These are phyloP conservation scores for Phyllostomus hastatus DNA, from an alignment of 2,113 vertebrate species.

Conservation along the genomic window DNA sequence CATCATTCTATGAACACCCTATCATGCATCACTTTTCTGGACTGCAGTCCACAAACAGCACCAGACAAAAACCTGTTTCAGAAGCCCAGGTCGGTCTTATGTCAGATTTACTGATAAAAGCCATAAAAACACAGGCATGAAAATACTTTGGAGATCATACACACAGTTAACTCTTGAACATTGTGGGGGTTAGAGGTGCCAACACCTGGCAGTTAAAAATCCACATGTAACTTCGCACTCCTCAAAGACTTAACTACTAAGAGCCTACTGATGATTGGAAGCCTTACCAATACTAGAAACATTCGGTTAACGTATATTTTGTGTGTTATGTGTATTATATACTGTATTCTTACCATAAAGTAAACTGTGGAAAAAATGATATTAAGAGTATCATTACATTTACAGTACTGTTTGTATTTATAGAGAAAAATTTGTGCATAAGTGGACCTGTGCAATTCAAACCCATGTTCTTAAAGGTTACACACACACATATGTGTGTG, in stretches of 20 bases:
- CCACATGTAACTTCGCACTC: background rate
- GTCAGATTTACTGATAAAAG: background rate
- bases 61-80: background rate
- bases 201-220: background rate
- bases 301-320: background rate
- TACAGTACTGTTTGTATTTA: background rate
- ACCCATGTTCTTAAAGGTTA: background rate
- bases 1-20: background rate
- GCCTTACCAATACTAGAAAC: background rate
- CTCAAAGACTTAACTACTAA: no score
- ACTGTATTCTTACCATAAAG: background rate
- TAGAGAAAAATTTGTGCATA: background rate
- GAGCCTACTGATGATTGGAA: background rate
- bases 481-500: no score
- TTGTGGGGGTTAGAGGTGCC: background rate
- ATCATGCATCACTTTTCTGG: background rate
- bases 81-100: background rate
- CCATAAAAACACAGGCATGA: background rate
- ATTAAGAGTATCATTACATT: background rate
- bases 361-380: background rate
- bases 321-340: background rate
- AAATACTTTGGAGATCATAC: background rate
- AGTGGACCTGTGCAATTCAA: background rate
- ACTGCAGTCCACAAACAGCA: background rate
- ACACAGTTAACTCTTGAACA: background rate